Evolutionary conservation across 2,888 invertebrate genomes (phyloP), one percentile per base, ranked within the genome.

Genomic region (Lysandra bellargus): DNA sequence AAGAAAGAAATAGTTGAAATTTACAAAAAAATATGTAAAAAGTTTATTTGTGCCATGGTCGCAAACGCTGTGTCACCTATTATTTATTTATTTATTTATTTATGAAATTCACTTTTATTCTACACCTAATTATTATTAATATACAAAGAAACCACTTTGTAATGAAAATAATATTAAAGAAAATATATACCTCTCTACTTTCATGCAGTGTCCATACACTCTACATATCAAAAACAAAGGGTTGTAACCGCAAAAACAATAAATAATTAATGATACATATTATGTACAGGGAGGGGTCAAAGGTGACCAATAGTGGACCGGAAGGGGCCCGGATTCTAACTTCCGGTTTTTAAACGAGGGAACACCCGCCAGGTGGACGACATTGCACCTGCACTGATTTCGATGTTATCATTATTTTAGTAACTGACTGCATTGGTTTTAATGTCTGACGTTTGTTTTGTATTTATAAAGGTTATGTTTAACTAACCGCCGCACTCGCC

Each of bases 291-390:
- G 92, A 86, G 89, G 92, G 93, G 90, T 94, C 92, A 93, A 89
- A 93, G 93, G 93, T 93, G 89, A 88, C 93, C 93, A 93, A 93
- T 93, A 85, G 88, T 86, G 78, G 81, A 80, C 85, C 88, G 85
- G 88, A 85, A 88, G 79, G 85, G 83, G 87, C 86, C 87, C 89
- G 90, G 88, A 88, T 90, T 7, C 37, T n/a, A 44, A 9, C 49
- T 89, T 93, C 93, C 93, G 89, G 87, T 86, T 91, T 91, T 90
- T 88, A 92, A 92, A 91, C 17, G 61, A 61, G 44, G 23, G 78
- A 37, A 83, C 84, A 88, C 88, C 88, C 87, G 90, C 90, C 93
- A 92, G 92, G 90, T 92, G 80, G 75, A 61, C 49, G 12, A 12
- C 2, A 75, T 4, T n/a, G 30, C 74, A 74, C 53, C 76, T 76